Evolutionary conservation across 1,140 invertebrate genomes (phyloP).

Genomic region (Bombus breviceps): DNA sequence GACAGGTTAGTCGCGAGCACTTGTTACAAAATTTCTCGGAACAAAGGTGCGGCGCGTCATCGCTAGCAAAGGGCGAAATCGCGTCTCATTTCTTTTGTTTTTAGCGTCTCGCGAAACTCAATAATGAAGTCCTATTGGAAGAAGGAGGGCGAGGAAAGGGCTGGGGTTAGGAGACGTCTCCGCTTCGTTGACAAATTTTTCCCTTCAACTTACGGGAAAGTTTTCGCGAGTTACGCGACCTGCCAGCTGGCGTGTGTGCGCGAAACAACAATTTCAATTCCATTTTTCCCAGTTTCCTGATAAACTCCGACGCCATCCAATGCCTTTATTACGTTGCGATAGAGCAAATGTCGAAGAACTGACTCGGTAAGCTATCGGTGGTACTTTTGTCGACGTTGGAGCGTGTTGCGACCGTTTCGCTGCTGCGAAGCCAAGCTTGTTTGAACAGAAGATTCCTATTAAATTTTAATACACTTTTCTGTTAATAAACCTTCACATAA

Average conservation of each 20-base stretch:
- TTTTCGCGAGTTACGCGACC: conserved; percentile 10
- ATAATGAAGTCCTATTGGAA: conserved; percentile 46
- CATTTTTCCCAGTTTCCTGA: not conserved
- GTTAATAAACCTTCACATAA: too few relatives aligned
- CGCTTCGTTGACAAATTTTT: conserved; percentile 39
- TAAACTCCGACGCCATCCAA: not conserved
- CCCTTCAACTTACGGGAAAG: conserved; percentile 38
- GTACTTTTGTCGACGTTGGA: too few relatives aligned
- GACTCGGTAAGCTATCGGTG: too few relatives aligned
- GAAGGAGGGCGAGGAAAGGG: not conserved
- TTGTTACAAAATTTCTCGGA: conserved; percentile 12
- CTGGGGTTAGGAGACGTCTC: not conserved
- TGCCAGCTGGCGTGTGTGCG: conserved; percentile 3
- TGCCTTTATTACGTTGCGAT: not conserved
- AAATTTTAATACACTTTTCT: too few relatives aligned
- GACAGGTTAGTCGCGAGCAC: not conserved
- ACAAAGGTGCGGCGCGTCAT: not conserved
- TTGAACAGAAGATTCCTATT: too few relatives aligned
- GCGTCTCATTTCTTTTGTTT: conserved; percentile 9
- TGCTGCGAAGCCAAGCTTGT: too few relatives aligned
- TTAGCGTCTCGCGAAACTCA: conserved; percentile 47
- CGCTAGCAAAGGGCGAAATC: not conserved
- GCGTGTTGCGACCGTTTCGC: too few relatives aligned
- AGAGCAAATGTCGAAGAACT: too few relatives aligned
- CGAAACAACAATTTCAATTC: conserved; percentile 46